Conservation (phyloP, 2,888 invertebrate species). For the Seira musarum region DNA sequence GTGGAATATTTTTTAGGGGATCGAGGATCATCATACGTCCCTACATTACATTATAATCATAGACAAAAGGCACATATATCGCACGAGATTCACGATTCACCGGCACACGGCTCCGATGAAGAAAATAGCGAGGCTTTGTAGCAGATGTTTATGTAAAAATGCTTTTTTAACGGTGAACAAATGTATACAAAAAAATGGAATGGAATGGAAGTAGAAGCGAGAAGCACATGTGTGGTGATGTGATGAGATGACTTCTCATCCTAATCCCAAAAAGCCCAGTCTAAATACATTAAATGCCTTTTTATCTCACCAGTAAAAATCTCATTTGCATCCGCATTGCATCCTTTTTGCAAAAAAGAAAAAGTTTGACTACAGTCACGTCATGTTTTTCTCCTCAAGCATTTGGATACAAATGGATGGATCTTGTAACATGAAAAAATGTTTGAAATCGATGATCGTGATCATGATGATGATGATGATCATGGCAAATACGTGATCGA, state of each 20-base stretch:
- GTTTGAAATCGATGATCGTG: slow-evolving; percentile 6
- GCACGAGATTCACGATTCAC: not conserved
- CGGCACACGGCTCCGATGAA: not conserved
- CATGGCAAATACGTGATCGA: not conserved
- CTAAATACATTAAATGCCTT: slow-evolving; percentile 19
- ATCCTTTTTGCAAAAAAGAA: slow-evolving; percentile 2
- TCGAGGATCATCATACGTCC: too few relatives aligned
- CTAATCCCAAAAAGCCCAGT: slow-evolving; percentile 4
- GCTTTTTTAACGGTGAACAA: slow-evolving; percentile 4
- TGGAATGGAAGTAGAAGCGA: too few relatives aligned
- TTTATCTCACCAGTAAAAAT: slow-evolving; percentile 4
- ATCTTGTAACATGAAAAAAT: slow-evolving; percentile 1
- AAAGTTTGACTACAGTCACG: not conserved
- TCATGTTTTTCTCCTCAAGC: not conserved
- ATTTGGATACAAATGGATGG: slow-evolving; percentile 6
- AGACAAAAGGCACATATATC: too few relatives aligned
- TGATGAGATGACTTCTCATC: not conserved
- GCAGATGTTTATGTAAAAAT: slow-evolving; percentile 1
- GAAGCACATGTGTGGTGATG: slow-evolving; percentile 13
- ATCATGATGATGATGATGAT: not conserved
- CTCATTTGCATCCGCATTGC: not conserved
- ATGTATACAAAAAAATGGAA: slow-evolving; percentile 11
- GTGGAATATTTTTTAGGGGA: not conserved
- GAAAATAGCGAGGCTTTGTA: not conserved
- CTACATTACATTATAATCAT: too few relatives aligned